phyloP scores from a whole-genome alignment of 2,888 invertebrate genomes.

The Cerceris rybyensis region DNA sequence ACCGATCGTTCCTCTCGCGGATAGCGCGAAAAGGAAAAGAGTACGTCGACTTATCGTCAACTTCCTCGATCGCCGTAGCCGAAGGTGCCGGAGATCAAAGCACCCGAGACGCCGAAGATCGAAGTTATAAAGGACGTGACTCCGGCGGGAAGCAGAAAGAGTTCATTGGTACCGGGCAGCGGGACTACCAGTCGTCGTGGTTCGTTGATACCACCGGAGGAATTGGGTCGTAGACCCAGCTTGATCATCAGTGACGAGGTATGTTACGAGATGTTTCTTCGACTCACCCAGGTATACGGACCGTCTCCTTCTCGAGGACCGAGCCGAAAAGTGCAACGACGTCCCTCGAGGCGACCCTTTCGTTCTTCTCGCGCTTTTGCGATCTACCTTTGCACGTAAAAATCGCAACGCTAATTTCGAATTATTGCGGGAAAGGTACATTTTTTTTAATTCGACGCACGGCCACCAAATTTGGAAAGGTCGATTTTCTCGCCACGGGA shows the following conservation, averaged over 20 bases:
- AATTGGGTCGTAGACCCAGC: constrained; percentile 92
- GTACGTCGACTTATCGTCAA: constrained; percentile 5
- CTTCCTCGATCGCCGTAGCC: constrained; percentile 49
- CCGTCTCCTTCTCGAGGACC: constrained; percentile 29
- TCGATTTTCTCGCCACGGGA: not conserved
- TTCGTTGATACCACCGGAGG: constrained; percentile 94
- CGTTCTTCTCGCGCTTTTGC: too few relatives aligned
- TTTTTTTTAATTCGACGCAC: not conserved
- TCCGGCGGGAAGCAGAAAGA: constrained; percentile 88
- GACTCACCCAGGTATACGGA: constrained; percentile 45
- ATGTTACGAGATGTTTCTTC: constrained; percentile 80
- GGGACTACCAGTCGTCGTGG: constrained; percentile 89
- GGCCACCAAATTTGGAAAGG: not conserved
- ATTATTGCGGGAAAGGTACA: too few relatives aligned
- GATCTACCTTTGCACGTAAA: too few relatives aligned
- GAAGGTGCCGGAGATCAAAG: constrained; percentile 83
- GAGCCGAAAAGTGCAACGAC: constrained; percentile 30
- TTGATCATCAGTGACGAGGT: constrained; percentile 98
- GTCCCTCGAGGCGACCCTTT: not conserved
- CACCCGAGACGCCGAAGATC: constrained; percentile 92
- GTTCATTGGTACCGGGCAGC: constrained; percentile 88
- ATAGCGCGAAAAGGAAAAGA: not conserved
- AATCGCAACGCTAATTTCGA: too few relatives aligned
- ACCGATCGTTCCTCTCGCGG: not conserved
- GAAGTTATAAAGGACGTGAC: constrained; percentile 93